Base-by-base conservation (phyloP, 2,888 invertebrate genomes). In the Amaurobius ferox region DNA sequence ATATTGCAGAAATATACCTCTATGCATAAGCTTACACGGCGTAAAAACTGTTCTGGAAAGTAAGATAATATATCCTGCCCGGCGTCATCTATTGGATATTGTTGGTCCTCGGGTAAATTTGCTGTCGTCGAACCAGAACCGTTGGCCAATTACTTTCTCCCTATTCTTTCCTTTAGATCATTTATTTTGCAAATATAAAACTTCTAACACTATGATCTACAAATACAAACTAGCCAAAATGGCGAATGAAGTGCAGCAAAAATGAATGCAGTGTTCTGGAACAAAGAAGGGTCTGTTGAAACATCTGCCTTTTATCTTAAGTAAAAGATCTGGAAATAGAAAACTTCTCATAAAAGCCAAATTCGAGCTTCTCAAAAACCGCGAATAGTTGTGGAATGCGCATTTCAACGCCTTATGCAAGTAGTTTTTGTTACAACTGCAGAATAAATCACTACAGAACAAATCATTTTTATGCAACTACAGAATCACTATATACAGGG, bases 301-400 rank as follows among this genome's bases (percentile, higher is more conserved):
- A 44, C 44, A 44, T 44, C 44, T 44, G 44, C 16, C 44, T 16
- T 44, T 44, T 44, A 44, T 44, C 44, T 44, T 44, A 44, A 44
- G 44, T 44, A 44, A 16, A 44, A 44, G 44, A 44, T 44, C 44
- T 44, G 13, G 44, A 44, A 44, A 44, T 44, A 44, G 44, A 44
- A 44, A 44, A 44, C 9, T 35, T 35, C 44, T 11, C 44, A 44
- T 44, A 44, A 44, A 44, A 44, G 44, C 44, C 44, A n/a, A n/a
- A n/a, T n/a, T n/a, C n/a, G n/a, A n/a, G n/a, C 44, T 2, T 13
- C 44, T 44, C 44, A 16, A 44, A 44, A 44, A 16, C 44, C 44
- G 44, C 44, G 44, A 16, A 44, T 44, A 16, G 44, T 44, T 44
- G 2, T 44, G 44, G 16, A 7, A 44, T 16, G 44, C 16, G 35